Conservation (phyloP, 2,888 invertebrate genomes). For the Cerastis rubricosa region DNA sequence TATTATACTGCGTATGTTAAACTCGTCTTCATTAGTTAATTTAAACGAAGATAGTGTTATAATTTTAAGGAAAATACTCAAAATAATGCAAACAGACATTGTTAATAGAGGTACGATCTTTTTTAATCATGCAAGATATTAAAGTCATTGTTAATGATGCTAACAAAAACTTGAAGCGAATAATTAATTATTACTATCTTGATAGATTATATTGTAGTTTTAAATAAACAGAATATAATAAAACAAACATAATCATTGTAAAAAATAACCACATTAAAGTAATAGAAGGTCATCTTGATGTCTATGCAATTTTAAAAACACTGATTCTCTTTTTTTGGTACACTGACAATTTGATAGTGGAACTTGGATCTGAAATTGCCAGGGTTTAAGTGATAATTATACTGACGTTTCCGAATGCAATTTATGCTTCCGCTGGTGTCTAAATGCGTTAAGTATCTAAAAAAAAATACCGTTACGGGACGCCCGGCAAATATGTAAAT, state of each 20-base stretch:
- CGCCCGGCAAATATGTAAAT: no score
- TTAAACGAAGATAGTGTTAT: background rate
- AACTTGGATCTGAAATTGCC: background rate
- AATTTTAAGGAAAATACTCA: background rate
- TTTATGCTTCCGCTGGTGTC: background rate
- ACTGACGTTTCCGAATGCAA: background rate
- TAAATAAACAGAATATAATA: background rate
- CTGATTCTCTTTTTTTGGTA: background rate
- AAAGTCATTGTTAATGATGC: background rate
- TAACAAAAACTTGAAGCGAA: constrained; percentile 15
- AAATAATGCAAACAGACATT: background rate
- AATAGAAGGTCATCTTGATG: background rate
- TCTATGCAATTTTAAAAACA: background rate
- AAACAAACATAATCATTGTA: background rate
- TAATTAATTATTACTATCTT: constrained; percentile 10
- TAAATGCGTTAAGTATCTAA: background rate
- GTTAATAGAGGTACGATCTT: background rate
- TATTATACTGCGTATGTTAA: background rate
- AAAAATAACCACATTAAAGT: background rate
- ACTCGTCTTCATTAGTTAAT: background rate
- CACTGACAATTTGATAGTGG: background rate
- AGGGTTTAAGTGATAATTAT: background rate
- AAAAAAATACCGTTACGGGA: no score
- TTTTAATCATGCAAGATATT: background rate
- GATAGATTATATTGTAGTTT: background rate